phyloP scores from a whole-genome alignment of 2,113 vertebrate species.

The Esox niger region DNA sequence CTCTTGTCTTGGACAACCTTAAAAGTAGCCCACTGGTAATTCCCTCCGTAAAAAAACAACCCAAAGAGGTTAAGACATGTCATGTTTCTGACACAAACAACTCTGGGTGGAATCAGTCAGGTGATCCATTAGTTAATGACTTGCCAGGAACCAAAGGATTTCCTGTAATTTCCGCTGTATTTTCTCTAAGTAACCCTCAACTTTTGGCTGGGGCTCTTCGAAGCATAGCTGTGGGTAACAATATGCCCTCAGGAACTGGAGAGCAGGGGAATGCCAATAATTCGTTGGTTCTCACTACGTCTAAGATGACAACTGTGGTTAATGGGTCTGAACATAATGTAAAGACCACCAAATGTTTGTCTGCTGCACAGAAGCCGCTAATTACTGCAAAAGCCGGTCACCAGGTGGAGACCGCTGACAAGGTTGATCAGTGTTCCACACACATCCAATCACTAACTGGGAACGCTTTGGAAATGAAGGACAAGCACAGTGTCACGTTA shows the following conservation, averaged over 20 bases:
- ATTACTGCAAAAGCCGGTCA: background rate
- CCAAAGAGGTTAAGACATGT: background rate
- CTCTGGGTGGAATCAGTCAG: conserved; percentile 28
- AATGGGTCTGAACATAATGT: background rate
- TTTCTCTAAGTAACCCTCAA: conserved; percentile 81
- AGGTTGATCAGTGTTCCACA: conserved; percentile 9
- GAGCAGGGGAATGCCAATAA: background rate
- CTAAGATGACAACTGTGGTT: conserved; percentile 5
- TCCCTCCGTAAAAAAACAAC: conserved; percentile 6
- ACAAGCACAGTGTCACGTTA: background rate
- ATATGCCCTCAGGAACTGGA: background rate
- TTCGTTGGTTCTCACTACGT: conserved; percentile 4
- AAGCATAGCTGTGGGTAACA: conserved; percentile 64
- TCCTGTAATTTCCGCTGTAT: conserved; percentile 92
- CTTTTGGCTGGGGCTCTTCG: conserved; percentile 65
- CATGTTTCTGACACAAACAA: conserved; percentile 21
- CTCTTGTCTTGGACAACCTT: conserved; percentile 9
- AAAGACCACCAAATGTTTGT: background rate
- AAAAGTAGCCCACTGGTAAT: conserved; percentile 13
- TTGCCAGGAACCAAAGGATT: conserved; percentile 61
- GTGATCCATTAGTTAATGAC: background rate
- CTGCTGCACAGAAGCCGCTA: background rate
- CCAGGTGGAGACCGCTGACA: conserved; percentile 44
- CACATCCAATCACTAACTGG: background rate
- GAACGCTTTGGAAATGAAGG: conserved; percentile 29